Conservation (phyloP, 2,888 invertebrate species). For the Sminthurides aquaticus region DNA sequence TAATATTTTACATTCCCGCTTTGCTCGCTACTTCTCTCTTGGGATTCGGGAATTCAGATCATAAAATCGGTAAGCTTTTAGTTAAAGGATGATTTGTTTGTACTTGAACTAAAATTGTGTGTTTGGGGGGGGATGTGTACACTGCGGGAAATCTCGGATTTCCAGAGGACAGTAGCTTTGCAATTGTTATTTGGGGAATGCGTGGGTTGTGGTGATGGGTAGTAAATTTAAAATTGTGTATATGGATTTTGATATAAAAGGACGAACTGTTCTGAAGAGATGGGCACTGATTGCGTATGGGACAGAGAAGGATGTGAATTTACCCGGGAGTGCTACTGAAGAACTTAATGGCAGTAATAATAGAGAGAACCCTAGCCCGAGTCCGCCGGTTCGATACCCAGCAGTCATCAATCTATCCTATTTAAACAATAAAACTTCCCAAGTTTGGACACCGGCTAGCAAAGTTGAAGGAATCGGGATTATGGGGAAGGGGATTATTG, state of each 20-base stretch:
- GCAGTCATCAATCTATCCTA: constrained; percentile 15
- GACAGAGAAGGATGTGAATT: constrained; percentile 56
- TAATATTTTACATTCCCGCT: constrained; percentile 45
- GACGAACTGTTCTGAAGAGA: constrained; percentile 79
- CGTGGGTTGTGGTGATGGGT: not conserved
- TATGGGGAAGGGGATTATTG: not conserved
- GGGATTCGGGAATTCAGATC: constrained; percentile 25
- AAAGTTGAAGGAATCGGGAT: not conserved
- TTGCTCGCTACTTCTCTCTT: constrained; percentile 9
- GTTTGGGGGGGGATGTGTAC: not conserved
- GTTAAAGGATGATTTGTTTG: not conserved
- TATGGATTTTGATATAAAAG: constrained; percentile 48
- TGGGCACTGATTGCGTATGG: constrained; percentile 92
- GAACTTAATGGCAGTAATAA: not conserved
- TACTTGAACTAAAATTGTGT: not conserved
- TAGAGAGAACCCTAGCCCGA: not conserved
- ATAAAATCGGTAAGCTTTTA: constrained; percentile 34
- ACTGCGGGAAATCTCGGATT: not conserved
- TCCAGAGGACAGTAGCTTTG: not conserved
- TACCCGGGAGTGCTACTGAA: constrained; percentile 1
- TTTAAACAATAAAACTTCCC: constrained; percentile 1
- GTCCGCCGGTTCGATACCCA: constrained; percentile 10
- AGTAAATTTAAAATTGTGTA: not conserved
- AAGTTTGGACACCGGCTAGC: not conserved
- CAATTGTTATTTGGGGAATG: not conserved